A percentile compares a stretch with the other conserved stretches of the same genome.
These are phyloP conservation scores for Urosaurus nigricauda DNA, from an alignment of 2,797 vertebrate species.

Conservation along the genomic window DNA sequence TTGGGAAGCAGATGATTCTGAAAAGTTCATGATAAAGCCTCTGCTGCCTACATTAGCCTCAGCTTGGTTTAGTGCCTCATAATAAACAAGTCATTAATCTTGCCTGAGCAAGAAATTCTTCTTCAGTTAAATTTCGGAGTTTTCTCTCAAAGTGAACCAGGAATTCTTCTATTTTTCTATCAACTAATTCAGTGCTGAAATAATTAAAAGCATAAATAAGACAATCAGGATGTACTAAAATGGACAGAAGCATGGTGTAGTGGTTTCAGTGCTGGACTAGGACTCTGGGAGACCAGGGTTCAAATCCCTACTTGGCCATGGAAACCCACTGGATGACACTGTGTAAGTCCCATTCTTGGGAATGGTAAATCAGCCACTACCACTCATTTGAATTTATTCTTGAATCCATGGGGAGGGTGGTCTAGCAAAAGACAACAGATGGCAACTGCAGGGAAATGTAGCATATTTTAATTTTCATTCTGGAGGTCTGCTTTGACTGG, in stretches of 20 bases:
- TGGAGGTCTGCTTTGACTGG: no score
- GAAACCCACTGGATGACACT: no score
- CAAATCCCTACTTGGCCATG: no score
- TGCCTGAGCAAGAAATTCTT: slow-evolving; percentile 86
- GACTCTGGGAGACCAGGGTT: no score
- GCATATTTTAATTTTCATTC: no score
- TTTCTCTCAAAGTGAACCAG: slow-evolving; percentile 83
- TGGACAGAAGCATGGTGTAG: background rate
- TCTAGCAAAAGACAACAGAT: no score
- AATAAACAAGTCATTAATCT: background rate
- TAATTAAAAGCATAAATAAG: background rate
- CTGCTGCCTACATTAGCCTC: background rate
- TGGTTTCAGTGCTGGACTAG: no score
- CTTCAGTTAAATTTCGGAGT: slow-evolving; percentile 83
- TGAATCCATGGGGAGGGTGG: no score
- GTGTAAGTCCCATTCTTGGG: no score
- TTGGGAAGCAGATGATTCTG: background rate
- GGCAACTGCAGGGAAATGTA: no score
- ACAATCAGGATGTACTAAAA: background rate
- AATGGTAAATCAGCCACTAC: no score
- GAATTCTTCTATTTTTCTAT: slow-evolving; percentile 91
- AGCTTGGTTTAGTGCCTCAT: background rate
- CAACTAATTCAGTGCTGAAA: slow-evolving; percentile 88
- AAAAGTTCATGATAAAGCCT: background rate
- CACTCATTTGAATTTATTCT: no score